These are phyloP conservation scores for Oreochromis aureus DNA, from an alignment of 2,113 vertebrate species.

Conservation along the genomic window DNA sequence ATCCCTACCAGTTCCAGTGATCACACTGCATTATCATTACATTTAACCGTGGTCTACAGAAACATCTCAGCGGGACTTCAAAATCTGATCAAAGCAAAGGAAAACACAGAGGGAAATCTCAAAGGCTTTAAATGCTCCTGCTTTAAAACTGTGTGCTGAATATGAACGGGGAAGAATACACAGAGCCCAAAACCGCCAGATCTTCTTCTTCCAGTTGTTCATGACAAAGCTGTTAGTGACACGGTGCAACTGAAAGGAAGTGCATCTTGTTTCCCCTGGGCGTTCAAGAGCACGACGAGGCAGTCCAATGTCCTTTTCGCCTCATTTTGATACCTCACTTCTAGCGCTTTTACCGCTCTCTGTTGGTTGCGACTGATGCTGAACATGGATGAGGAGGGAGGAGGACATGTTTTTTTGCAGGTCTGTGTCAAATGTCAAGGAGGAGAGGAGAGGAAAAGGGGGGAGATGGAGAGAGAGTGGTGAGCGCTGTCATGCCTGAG, in stretches of 20 bases:
- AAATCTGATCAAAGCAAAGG: slow-evolving; percentile 43
- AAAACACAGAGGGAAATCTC: slow-evolving; percentile 13
- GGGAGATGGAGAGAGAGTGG: neutral
- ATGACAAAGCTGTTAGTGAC: neutral
- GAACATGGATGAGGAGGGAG: neutral
- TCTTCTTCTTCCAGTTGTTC: neutral
- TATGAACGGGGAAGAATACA: slow-evolving; percentile 1
- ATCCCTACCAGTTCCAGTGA: slow-evolving; percentile 6
- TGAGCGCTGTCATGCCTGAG: slow-evolving; percentile 31
- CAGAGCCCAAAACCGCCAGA: neutral
- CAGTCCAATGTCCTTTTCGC: neutral
- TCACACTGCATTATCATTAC: slow-evolving; percentile 20
- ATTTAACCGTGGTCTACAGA: neutral
- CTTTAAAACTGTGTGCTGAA: slow-evolving; percentile 10
- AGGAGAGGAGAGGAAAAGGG: neutral
- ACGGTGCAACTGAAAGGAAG: neutral
- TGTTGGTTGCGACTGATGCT: neutral
- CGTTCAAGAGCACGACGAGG: neutral
- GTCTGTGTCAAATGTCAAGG: neutral
- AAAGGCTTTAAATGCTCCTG: neutral
- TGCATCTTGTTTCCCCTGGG: neutral
- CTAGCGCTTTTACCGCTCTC: neutral
- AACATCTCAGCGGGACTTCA: slow-evolving; percentile 1
- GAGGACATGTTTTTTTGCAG: neutral
- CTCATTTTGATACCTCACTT: neutral